Conservation (phyloP, 2,113 vertebrate genomes). For the Colistium nudipinnis region DNA sequence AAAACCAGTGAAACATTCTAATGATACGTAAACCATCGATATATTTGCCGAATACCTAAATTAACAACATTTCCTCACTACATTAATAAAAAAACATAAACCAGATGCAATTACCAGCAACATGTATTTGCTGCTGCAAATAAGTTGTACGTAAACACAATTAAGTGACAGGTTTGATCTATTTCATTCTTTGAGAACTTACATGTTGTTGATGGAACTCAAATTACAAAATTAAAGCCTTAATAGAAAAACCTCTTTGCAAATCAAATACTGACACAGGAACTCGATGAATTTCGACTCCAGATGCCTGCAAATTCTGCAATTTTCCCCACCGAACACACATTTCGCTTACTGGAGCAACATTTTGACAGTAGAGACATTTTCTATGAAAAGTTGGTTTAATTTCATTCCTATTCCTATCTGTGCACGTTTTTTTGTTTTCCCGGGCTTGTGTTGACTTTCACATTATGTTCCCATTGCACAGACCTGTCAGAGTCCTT, state of each 20-base stretch:
- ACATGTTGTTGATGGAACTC: background rate
- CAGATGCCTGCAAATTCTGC: background rate
- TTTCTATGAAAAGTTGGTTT: background rate
- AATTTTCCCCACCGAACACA: background rate
- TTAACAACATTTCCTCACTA: background rate
- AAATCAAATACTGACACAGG: background rate
- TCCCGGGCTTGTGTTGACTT: background rate
- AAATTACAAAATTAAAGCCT: background rate
- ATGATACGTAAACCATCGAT: background rate
- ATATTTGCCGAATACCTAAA: background rate
- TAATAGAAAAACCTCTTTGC: background rate
- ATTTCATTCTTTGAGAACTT: background rate
- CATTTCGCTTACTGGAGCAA: background rate
- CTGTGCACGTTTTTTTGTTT: background rate
- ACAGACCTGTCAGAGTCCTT: slow-evolving; percentile 5
- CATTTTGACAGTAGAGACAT: background rate
- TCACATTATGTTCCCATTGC: background rate
- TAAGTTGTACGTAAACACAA: background rate
- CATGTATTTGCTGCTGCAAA: background rate
- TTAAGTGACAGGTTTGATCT: background rate
- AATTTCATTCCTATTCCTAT: background rate
- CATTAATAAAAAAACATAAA: background rate
- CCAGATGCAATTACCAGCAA: background rate
- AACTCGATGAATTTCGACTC: background rate
- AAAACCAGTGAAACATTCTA: too few species aligned